A percentile compares a stretch with the other conserved stretches of the same genome.
Conservation (phyloP, 2,888 invertebrate species). For the Hydriomena furcata region DNA sequence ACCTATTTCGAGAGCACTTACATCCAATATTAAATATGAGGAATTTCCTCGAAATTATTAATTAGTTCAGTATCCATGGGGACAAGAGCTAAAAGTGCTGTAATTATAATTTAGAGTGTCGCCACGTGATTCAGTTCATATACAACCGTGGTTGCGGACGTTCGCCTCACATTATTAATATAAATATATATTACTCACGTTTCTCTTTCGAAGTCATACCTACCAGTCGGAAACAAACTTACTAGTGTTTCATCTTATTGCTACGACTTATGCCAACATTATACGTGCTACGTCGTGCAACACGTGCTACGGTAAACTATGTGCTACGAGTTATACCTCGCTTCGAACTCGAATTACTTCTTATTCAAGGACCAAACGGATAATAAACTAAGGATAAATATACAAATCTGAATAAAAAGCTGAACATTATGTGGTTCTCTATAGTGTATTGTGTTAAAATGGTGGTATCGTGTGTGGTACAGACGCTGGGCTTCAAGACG, state of each 20-base stretch:
- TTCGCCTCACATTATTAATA: not conserved
- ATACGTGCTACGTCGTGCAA: no score
- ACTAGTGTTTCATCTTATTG: not conserved
- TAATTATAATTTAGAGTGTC: not conserved
- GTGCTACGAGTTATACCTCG: not conserved
- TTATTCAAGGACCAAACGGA: not conserved
- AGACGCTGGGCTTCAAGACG: slow-evolving; percentile 91
- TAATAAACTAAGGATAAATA: no score
- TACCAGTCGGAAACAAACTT: no score
- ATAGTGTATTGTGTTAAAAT: not conserved
- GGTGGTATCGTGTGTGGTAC: slow-evolving; percentile 36
- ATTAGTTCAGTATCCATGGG: slow-evolving; percentile 16
- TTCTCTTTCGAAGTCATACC: no score
- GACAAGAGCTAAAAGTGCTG: slow-evolving; percentile 1
- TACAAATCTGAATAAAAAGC: no score
- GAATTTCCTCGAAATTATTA: slow-evolving; percentile 11
- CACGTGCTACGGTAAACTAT: not conserved
- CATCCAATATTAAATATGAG: not conserved
- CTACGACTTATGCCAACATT: not conserved
- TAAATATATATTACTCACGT: not conserved
- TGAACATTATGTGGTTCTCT: slow-evolving; percentile 2
- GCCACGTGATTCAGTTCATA: slow-evolving; percentile 3
- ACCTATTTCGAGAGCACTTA: not conserved
- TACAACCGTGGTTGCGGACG: not conserved
- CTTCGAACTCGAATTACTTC: not conserved